Conservation (phyloP, 2,113 vertebrate species). For the Phyllopteryx taeniolatus region DNA sequence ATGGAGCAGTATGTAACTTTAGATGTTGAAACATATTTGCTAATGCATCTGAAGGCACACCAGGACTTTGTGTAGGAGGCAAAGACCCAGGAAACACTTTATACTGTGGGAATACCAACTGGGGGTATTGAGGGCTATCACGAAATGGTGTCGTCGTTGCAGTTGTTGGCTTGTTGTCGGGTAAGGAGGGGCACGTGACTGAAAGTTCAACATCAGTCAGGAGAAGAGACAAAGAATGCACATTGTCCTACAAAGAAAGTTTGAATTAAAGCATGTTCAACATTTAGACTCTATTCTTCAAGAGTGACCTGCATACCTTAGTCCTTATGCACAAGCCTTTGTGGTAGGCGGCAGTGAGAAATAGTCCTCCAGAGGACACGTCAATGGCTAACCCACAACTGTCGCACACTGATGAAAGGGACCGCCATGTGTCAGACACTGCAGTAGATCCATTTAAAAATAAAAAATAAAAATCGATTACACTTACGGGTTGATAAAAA, state of each 20-base stretch:
- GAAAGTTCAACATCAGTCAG: constrained; percentile 21
- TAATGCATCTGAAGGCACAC: neutral
- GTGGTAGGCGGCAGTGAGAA: constrained; percentile 33
- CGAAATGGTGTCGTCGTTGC: neutral
- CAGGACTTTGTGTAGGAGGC: neutral
- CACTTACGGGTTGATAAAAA: too few species aligned
- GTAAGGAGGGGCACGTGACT: constrained; percentile 22
- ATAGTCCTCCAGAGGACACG: constrained; percentile 20
- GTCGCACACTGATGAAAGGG: constrained; percentile 4
- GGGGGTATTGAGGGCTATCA: constrained; percentile 4
- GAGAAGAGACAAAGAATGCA: constrained; percentile 26
- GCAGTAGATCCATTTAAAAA: neutral
- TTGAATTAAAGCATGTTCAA: neutral
- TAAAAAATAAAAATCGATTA: neutral
- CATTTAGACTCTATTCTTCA: constrained; percentile 13
- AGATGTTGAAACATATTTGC: neutral
- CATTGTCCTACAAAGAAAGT: constrained; percentile 28
- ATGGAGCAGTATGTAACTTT: neutral
- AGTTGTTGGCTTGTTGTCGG: neutral
- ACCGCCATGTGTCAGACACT: constrained; percentile 48
- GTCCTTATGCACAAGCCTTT: constrained; percentile 17
- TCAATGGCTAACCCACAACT: constrained; percentile 35
- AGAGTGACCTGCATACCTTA: constrained; percentile 29
- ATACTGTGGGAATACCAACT: neutral
- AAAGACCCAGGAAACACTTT: too few species aligned